A percentile compares a stretch with the other conserved stretches of the same genome.
Evolutionary conservation across 2,113 vertebrate genomes (phyloP).

Genomic region (Micronisus gabar): DNA sequence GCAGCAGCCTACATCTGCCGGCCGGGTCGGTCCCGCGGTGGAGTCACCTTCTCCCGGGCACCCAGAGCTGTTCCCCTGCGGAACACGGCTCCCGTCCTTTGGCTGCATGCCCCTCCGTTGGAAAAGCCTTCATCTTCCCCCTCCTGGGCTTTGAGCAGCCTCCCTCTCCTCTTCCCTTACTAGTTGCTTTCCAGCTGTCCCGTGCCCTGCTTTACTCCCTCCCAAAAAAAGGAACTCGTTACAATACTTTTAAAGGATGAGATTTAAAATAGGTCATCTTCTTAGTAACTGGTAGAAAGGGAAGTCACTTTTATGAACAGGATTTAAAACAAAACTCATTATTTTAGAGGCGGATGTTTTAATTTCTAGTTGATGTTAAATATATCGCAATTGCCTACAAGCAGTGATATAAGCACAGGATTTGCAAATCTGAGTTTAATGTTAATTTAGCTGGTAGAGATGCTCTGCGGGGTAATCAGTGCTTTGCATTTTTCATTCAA

Average conservation of each 20-base stretch:
- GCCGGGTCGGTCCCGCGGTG: background rate
- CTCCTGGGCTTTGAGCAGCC: background rate
- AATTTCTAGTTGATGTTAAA: conserved; percentile 1
- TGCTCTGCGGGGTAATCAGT: background rate
- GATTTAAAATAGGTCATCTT: conserved; percentile 10
- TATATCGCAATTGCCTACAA: background rate
- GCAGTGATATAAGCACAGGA: background rate
- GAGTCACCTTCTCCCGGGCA: background rate
- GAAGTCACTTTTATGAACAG: background rate
- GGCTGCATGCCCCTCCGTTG: background rate
- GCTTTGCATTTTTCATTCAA: conserved; percentile 46
- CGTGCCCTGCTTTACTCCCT: background rate
- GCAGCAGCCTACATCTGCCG: background rate
- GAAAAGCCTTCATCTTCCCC: background rate
- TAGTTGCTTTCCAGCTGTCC: background rate
- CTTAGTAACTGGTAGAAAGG: background rate
- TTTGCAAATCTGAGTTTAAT: conserved; percentile 20
- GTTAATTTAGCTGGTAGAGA: conserved; percentile 11
- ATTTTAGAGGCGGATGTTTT: background rate
- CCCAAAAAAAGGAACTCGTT: background rate
- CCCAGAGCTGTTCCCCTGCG: background rate
- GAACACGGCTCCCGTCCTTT: background rate
- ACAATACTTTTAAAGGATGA: background rate
- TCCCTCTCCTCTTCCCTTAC: background rate
- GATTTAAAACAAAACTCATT: background rate